Base-by-base conservation (phyloP, 2,888 invertebrate species). In the Panzeria rudis region DNA sequence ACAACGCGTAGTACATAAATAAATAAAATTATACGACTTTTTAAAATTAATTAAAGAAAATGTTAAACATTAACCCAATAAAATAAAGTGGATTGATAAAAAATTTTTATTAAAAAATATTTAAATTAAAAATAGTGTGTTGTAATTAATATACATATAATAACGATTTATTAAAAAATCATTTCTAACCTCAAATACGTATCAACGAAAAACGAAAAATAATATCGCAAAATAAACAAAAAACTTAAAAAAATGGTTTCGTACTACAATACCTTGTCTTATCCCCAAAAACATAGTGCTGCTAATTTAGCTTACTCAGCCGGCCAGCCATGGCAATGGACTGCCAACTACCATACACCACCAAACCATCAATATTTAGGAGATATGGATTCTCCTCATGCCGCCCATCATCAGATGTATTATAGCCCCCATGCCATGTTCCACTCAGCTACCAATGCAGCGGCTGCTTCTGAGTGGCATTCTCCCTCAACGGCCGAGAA, bases 181-280 rank as follows among this genome's bases (percentile, higher is more conserved):
- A 47, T 54, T 32, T 44, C 29, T 69, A 73, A 81, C 78, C 71
- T 68, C 44, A 77, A 75, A 50, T 13, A 15, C 13, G 29, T 29
- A 29, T 29, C 38, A 41, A 35, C 54, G 5, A 72, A 38, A n/a
- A n/a, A n/a, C 0, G 29, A 6, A 20, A 17, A 23, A 13, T 29
- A 69, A 20, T 62, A 23, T 29, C 4, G 2, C 52, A 47, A 15
- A 52, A 75, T 9, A 66, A 15, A 25, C 59, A n/a, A 8, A 71
- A 54, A 66, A 8, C 20, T 9, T n/a, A n/a, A 15, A 29, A 32
- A 84, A 62, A 96, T 96, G 96, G 95, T 96, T 93, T 95, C 95
- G 88, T 96, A 96, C 92, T 96, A 93, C 94, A 95, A 92, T 93
- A 87, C 95, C 90, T 94, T 95, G 92, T 94, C 95, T 93, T 95